These are phyloP conservation scores for Lamellibrachia satsuma DNA, from an alignment of 2,888 invertebrate genomes.

Conservation along the genomic window DNA sequence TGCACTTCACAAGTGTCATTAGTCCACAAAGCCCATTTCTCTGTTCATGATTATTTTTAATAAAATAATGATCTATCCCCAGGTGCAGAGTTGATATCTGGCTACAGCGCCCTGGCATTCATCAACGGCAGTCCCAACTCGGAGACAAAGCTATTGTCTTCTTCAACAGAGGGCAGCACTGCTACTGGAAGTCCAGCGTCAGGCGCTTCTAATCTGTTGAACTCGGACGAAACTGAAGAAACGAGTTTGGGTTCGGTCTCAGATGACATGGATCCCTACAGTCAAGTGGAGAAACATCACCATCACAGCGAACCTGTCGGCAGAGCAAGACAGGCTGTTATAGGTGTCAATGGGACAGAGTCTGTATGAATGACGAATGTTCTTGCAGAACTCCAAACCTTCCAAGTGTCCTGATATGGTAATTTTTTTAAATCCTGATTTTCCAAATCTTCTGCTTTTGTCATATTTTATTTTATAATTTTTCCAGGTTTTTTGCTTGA, in stretches of 20 bases:
- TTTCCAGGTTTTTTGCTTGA: too few species aligned
- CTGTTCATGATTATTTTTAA: too few species aligned
- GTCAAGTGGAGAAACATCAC: not conserved
- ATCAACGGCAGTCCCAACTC: not conserved
- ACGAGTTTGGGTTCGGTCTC: not conserved
- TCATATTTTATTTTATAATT: too few species aligned
- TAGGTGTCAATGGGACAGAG: not conserved
- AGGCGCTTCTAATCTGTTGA: not conserved
- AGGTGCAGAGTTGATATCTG: not conserved
- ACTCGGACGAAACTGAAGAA: not conserved
- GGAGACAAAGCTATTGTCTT: not conserved
- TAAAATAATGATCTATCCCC: too few species aligned
- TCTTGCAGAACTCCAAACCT: too few species aligned
- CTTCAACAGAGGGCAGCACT: not conserved
- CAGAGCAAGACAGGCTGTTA: not conserved
- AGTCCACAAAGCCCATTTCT: too few species aligned
- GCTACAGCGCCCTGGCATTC: not conserved
- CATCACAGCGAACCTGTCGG: not conserved
- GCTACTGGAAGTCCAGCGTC: not conserved
- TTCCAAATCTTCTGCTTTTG: too few species aligned
- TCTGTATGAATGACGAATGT: not conserved
- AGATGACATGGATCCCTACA: not conserved
- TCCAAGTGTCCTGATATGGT: too few species aligned
- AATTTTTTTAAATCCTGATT: too few species aligned
- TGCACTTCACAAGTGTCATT: too few species aligned